phyloP scores from a whole-genome alignment of 1,140 invertebrate genomes.

The Antheraea mylitta region DNA sequence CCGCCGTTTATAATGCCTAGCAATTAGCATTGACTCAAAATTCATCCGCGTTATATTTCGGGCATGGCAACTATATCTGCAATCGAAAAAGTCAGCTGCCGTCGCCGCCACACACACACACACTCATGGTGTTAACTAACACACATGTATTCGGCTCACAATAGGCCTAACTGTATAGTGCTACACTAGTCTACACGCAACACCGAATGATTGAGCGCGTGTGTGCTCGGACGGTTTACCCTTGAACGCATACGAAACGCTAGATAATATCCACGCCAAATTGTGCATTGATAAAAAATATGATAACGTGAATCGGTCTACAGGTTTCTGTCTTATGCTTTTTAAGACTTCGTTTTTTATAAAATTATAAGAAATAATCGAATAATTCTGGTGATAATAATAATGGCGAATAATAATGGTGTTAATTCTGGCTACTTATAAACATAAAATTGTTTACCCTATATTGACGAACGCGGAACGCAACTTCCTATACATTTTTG shows the following conservation, averaged over 20 bases:
- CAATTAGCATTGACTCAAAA: conserved; percentile 53
- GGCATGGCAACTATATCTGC: conserved; percentile 67
- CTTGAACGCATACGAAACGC: conserved; percentile 67
- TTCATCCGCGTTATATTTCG: conserved; percentile 68
- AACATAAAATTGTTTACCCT: conserved; percentile 8
- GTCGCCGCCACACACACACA: conserved; percentile 53
- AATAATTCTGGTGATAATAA: too few relatives aligned
- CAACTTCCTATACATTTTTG: neutral
- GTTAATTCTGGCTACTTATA: conserved; percentile 1
- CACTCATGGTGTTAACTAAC: conserved; percentile 29
- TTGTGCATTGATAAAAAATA: conserved; percentile 73
- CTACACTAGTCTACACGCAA: conserved; percentile 41
- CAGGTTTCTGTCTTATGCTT: conserved; percentile 19
- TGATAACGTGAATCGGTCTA: conserved; percentile 50
- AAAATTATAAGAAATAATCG: neutral
- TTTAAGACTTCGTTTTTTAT: neutral
- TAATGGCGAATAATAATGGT: too few relatives aligned
- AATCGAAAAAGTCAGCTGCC: conserved; percentile 68
- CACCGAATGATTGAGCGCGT: conserved; percentile 40
- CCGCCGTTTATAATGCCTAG: conserved; percentile 40
- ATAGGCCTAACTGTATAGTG: conserved; percentile 58
- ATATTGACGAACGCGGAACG: neutral
- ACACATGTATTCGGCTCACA: conserved; percentile 46
- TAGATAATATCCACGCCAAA: conserved; percentile 55
- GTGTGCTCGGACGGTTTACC: conserved; percentile 68